Percentiles rank a stretch among this genome's conserved stretches.
Evolutionary conservation across 2,888 invertebrate species (phyloP).

Genomic region (Cylloceria caligata): DNA sequence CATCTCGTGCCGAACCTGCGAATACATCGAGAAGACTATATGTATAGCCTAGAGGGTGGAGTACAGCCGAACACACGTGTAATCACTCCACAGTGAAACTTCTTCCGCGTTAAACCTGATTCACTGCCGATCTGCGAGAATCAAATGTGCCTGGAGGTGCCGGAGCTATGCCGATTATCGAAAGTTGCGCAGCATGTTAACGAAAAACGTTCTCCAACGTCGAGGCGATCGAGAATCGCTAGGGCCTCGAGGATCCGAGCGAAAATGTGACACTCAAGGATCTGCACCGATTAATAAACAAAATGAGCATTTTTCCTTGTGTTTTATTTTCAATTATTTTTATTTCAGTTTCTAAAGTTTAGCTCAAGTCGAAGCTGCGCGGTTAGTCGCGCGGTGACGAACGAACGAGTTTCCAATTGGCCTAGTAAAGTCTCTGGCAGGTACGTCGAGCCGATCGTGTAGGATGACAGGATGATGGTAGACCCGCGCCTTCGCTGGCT

Average conservation of each 20-base stretch:
- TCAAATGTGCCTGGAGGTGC: slow-evolving; percentile 59
- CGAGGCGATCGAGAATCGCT: neutral
- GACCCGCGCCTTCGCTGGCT: slow-evolving; percentile 42
- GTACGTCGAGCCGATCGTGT: slow-evolving; percentile 46
- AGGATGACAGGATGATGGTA: slow-evolving; percentile 69
- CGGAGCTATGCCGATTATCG: slow-evolving; percentile 57
- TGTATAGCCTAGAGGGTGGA: slow-evolving; percentile 60
- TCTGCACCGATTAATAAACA: slow-evolving; percentile 44
- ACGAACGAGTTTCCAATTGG: slow-evolving; percentile 71
- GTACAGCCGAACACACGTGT: slow-evolving; percentile 30
- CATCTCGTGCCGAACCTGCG: slow-evolving; percentile 40
- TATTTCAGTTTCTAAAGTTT: slow-evolving; percentile 8
- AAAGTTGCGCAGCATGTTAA: slow-evolving; percentile 53
- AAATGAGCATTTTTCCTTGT: slow-evolving; percentile 10
- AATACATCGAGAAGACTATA: slow-evolving; percentile 2
- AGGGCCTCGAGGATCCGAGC: slow-evolving; percentile 19
- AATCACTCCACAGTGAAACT: slow-evolving; percentile 62
- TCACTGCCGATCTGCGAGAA: slow-evolving; percentile 48
- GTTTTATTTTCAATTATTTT: neutral
- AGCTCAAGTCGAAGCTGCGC: neutral
- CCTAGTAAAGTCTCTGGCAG: slow-evolving; percentile 72
- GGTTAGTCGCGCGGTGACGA: slow-evolving; percentile 34
- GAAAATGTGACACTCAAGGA: slow-evolving; percentile 52
- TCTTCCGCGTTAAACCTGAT: slow-evolving; percentile 62
- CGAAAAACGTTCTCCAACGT: neutral